Evolutionary conservation across 2,113 vertebrate species (phyloP).

Genomic region (Tragelaphus imberbis): DNA sequence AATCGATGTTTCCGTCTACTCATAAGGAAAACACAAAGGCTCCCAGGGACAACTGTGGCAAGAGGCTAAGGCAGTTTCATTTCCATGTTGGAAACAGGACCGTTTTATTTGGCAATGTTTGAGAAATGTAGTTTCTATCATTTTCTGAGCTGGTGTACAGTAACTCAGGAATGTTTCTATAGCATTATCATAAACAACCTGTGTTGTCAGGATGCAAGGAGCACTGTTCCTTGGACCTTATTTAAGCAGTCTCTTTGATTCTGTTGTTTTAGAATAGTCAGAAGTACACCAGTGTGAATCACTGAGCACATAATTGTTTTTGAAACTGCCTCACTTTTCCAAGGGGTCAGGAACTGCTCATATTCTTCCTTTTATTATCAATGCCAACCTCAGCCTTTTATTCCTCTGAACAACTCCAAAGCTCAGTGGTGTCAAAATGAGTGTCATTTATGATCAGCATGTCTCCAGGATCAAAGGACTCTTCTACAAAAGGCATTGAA

Average conservation of each 20-base stretch:
- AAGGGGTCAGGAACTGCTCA: not conserved
- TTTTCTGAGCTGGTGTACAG: not conserved
- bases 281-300: not conserved
- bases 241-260: constrained; percentile 25
- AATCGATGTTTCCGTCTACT: not conserved
- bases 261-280: not conserved
- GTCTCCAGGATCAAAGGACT: constrained; percentile 43
- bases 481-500: not conserved
- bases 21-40: not conserved
- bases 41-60: not conserved
- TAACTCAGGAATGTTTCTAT: not conserved
- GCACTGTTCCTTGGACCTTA: not conserved
- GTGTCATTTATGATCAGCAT: not conserved
- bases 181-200: not conserved
- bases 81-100: not conserved
- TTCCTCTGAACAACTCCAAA: not conserved
- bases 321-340: not conserved
- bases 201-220: not conserved
- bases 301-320: not conserved
- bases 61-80: not conserved
- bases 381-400: constrained; percentile 34
- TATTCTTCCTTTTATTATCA: constrained; percentile 34
- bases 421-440: constrained; percentile 2
- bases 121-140: not conserved
- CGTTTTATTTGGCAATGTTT: not conserved